These are phyloP conservation scores for Hippocampus abdominalis DNA, from an alignment of 2,113 vertebrate species.

Conservation along the genomic window DNA sequence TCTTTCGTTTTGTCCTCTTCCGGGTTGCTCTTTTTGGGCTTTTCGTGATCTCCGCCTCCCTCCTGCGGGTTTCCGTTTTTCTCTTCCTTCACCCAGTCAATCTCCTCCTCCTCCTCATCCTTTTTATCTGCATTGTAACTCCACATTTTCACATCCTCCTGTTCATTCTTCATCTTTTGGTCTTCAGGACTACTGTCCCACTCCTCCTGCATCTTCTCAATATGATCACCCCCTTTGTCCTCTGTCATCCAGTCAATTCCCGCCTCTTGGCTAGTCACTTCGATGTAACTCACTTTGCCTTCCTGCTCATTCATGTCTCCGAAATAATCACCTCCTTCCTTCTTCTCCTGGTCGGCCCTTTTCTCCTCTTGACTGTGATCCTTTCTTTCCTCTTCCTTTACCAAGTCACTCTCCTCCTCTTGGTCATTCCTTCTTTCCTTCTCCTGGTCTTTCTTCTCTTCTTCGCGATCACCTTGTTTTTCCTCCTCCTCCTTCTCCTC, in stretches of 20 bases:
- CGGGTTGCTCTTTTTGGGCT: no score
- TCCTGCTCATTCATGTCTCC: neutral
- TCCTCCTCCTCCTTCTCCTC: neutral
- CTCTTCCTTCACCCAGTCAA: no score
- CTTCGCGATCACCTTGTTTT: neutral
- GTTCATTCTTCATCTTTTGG: neutral
- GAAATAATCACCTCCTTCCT: neutral
- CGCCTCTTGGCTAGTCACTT: neutral
- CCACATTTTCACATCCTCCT: neutral
- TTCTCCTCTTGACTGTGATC: neutral
- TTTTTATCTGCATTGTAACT: neutral
- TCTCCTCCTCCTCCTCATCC: no score
- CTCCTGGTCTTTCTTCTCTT: neutral
- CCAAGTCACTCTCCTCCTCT: neutral
- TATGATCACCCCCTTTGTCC: neutral
- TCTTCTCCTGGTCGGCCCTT: neutral
- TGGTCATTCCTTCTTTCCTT: neutral
- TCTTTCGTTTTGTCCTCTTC: no score
- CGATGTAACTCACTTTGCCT: neutral
- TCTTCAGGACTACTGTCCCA: neutral
- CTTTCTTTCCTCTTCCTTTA: neutral
- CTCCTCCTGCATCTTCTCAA: neutral
- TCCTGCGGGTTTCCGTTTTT: no score
- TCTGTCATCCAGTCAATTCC: no score
- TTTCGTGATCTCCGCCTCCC: no score